These are phyloP conservation scores for Venustaconcha ellipsiformis DNA, from an alignment of 1,140 invertebrate species.

Conservation along the genomic window DNA sequence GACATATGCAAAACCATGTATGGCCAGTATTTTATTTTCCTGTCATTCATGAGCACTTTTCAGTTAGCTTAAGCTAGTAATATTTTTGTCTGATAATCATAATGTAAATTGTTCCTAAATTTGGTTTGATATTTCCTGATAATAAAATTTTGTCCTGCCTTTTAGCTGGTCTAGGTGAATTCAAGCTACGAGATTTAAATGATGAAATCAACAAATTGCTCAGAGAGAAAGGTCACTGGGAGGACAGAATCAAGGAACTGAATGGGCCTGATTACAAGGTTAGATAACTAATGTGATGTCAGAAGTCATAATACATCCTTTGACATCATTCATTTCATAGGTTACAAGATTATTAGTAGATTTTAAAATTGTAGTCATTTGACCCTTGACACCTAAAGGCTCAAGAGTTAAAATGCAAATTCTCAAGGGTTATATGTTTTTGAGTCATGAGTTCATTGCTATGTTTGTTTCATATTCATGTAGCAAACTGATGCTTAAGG, in stretches of 20 bases:
- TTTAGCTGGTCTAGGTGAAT: slow-evolving; percentile 96
- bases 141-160: slow-evolving; percentile 20
- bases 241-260: slow-evolving; percentile 93
- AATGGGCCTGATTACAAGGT: slow-evolving; percentile 92
- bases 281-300: slow-evolving; percentile 1
- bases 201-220: slow-evolving; percentile 99
- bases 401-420: too few species aligned
- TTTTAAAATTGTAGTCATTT: too few species aligned
- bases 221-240: slow-evolving; percentile 95
- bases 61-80: not conserved
- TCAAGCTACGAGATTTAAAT: slow-evolving; percentile 96
- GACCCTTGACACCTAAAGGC: too few species aligned
- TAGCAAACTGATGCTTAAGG: too few species aligned
- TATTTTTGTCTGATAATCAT: not conserved
- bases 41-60: not conserved
- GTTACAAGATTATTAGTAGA: too few species aligned
- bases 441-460: too few species aligned
- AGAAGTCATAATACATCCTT: not conserved
- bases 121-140: not conserved
- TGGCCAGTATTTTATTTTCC: not conserved
- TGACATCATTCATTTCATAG: too few species aligned
- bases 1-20: too few species aligned
- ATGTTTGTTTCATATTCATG: too few species aligned
- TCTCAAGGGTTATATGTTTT: too few species aligned
- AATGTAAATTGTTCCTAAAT: not conserved